Evolutionary conservation across 2,113 vertebrate species (phyloP), one percentile per base, ranked within the genome.

Genomic region (Phainopepla nitens): DNA sequence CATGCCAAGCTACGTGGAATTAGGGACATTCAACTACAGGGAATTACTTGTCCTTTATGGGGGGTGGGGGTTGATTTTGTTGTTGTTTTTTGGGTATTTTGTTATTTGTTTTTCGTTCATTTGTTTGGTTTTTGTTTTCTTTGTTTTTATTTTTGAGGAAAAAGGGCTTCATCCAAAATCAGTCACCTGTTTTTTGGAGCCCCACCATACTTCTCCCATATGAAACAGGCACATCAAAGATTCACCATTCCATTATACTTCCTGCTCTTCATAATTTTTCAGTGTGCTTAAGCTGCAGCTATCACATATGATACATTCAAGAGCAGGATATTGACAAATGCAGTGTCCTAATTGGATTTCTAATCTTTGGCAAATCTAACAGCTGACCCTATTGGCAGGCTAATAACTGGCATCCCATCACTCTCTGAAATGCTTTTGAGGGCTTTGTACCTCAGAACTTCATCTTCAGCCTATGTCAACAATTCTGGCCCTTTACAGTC

Each of bases 1-100:
- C 21, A 21, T 9, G 16, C 12, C 0, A 4, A 8, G 12, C 13
- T 45, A 42, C 0, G 0, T 66, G 18, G 21, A 68, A n/a, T 29
- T 36, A 60, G 13, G 33, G 5, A 41, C 18, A n/a, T 31, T 69
- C 24, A 6, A 19, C 11, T 58, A n/a, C 6, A 11, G 49, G 6
- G 13, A 72, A 35, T 50, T 31, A 8, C 45, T 62, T 62, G 5
- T 23, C 13, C 2, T 77, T 83, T 82, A 3, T 23, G 10, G 3
- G 3, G 5, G 9, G 27, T 22, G 42, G 7, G 1, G 5, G 8
- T 51, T 27, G 27, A 60, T 60, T 44, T 44, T 25, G 2, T 36
- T 6, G 19, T 33, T 65, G 8, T 39, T 29, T 53, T 28, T 39
- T 39, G 39, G 39, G 9, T 28, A 1, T 36, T 6, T 18, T 1